Evolutionary conservation across 2,113 vertebrate species (phyloP), one percentile per base, ranked within the genome.

Genomic region (Xenopus tropicalis): DNA sequence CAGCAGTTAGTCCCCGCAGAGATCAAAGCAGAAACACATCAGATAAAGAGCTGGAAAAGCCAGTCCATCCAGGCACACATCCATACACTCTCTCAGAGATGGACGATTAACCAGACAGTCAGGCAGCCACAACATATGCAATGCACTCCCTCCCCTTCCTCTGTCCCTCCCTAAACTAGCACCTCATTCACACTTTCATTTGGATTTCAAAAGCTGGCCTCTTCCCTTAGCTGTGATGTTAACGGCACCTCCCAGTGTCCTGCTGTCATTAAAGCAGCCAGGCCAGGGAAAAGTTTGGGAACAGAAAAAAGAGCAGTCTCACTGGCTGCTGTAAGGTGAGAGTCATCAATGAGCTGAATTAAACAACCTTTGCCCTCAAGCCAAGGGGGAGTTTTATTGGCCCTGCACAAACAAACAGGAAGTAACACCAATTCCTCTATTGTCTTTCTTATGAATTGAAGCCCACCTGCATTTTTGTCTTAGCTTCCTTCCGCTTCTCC

Each of bases 61-160:
- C 14, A 79, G 75, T 63, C 12, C 9, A 73, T 70, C 66, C 16
- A 62, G 62, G 80, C 46, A 19, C 20, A 22, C 62, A 72, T 42
- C 59, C 77, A 42, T 79, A 71, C 61, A 69, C 74, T 51, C 79
- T 73, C 78, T 77, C 79, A 78, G 78, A 81, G 70, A 74, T 52
- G 25, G 76, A 77, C 69, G 82, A 80, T 82, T 80, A 80, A 79
- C 81, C 78, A 69, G 76, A 80, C 82, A 86, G 79, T 82, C 84
- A 79, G 69, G 21, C 57, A 29, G 66, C 62, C 72, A 68, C 57
- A 65, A 68, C 64, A 61, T 52, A 44, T 22, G 24, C 44, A 13
- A 10, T 62, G 43, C 56, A 68, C 64, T 52, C 56, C 65, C 56
- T 61, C 57, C 80, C 83, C 67, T 77, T 81, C 72, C 63, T 70